Evolutionary conservation across 2,888 invertebrate genomes (phyloP).

Genomic region (Sphinx pinastri): DNA sequence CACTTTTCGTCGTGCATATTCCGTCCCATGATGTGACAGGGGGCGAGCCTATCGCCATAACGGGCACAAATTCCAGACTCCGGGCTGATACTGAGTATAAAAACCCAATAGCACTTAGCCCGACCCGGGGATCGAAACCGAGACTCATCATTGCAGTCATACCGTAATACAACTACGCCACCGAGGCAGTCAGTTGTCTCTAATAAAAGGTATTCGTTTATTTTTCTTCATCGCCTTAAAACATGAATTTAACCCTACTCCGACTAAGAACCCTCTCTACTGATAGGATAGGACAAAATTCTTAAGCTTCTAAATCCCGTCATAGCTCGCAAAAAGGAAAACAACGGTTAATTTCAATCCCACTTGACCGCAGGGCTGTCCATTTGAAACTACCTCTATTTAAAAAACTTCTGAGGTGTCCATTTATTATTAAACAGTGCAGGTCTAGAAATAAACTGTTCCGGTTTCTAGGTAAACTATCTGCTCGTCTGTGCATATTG

Average conservation of each 20-base stretch:
- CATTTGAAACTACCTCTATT: neutral
- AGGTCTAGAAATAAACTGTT: constrained; percentile 11
- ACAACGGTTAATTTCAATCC: constrained; percentile 76
- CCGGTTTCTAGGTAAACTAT: neutral
- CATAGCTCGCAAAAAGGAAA: constrained; percentile 62
- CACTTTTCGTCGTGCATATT: too few species aligned
- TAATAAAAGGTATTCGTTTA: too few species aligned
- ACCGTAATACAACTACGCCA: too few species aligned
- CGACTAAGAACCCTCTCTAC: constrained; percentile 3
- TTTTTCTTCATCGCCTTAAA: neutral
- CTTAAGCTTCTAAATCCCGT: constrained; percentile 12
- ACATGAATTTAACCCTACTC: neutral
- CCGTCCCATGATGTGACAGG: too few species aligned
- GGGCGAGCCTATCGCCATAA: too few species aligned
- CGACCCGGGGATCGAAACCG: too few species aligned
- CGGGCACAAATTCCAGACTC: too few species aligned
- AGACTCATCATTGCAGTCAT: too few species aligned
- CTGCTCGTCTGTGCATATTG: constrained; percentile 13
- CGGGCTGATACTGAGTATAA: too few species aligned
- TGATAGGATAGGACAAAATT: constrained; percentile 23
- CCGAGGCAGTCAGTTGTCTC: too few species aligned
- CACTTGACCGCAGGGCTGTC: constrained; percentile 53
- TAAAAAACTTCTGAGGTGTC: neutral
- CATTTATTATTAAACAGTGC: constrained; percentile 14
- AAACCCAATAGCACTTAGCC: too few species aligned